These are phyloP conservation scores for Theodoxus fluviatilis DNA, from an alignment of 2,888 invertebrate genomes.

Conservation along the genomic window DNA sequence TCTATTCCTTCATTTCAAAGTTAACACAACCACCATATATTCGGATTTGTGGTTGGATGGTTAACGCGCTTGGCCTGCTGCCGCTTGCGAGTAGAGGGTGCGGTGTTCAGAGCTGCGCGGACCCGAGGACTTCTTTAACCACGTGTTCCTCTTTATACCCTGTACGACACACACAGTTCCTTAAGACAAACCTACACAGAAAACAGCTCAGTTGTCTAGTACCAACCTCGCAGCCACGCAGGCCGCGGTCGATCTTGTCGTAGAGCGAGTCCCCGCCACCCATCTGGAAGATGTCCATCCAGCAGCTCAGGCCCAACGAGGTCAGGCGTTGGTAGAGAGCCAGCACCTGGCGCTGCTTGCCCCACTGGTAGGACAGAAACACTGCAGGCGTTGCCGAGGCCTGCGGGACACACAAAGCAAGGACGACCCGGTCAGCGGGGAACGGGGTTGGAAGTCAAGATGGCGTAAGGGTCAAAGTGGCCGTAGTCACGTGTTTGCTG, in stretches of 20 bases:
- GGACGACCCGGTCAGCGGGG: no score
- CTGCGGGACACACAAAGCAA: no score
- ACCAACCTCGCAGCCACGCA: constrained; percentile 45
- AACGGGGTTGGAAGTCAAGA: no score
- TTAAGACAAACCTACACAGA: constrained; percentile 29
- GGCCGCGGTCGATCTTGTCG: constrained; percentile 56
- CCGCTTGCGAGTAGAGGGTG: no score
- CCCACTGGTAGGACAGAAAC: constrained; percentile 63
- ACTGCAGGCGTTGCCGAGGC: constrained; percentile 41
- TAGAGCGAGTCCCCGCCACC: constrained; percentile 60
- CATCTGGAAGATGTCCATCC: constrained; percentile 62
- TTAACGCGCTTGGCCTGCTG: no score
- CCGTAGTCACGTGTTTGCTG: no score
- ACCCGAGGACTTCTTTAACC: no score
- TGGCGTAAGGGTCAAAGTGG: no score
- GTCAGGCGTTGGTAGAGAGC: constrained; percentile 48
- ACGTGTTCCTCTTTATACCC: constrained; percentile 31
- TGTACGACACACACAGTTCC: constrained; percentile 31
- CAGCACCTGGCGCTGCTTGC: constrained; percentile 50
- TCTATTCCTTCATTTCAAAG: no score
- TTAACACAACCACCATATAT: no score
- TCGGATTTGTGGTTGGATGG: no score
- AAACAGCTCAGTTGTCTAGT: constrained; percentile 30
- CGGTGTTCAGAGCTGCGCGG: no score
- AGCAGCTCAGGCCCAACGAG: constrained; percentile 47